Evolutionary conservation across 2,113 vertebrate genomes (phyloP), one percentile per base, ranked within the genome.

Genomic region (Caranx ignobilis): DNA sequence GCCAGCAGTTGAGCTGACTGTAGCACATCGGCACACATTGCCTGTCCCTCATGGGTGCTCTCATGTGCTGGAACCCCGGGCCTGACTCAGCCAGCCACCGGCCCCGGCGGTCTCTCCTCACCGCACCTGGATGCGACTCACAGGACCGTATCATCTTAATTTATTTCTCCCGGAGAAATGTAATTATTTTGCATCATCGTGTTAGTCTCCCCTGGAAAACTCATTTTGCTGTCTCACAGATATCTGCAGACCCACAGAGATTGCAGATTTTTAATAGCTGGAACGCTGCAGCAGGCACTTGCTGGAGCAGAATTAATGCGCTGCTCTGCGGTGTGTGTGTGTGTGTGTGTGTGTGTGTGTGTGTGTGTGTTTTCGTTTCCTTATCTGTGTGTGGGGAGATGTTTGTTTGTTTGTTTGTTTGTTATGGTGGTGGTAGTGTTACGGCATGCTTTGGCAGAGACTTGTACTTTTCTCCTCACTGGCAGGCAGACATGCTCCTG

Each of bases 401-500:
- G 39, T 56, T 71, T 79, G 66, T 79, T 81, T 79, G 71, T 79
- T 79, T 69, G 45, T 71, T 60, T 76, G 57, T 82, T 76, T 79
- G 68, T 83, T 74, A 7, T 65, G 52, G 54, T 77, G 65, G 41
- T 13, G 48, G 35, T 48, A 66, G 52, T 77, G 74, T 86, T 88
- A 37, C 41, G 35, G 75, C 56, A 43, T 87, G 70, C 84, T 77
- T 85, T 90, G 88, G 84, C 73, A 0, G n/a, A 54, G 47, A 50
- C 61, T 45, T 21, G 47, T 32, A 34, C 54, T 13, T 59, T 68
- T 80, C 83, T 83, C 88, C 41, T 80, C 31, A 4, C 73, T 84
- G 86, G 90, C 90, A 75, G 83, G 64, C 77, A 59, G 89, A 89
- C 75, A 3, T 79, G 72, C 79, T 92, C 79, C 89, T 87, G 83